A percentile compares a stretch with the other conserved stretches of the same genome.
phyloP scores from a whole-genome alignment of 1,140 invertebrate genomes.

The Platorchestia sp. region DNA sequence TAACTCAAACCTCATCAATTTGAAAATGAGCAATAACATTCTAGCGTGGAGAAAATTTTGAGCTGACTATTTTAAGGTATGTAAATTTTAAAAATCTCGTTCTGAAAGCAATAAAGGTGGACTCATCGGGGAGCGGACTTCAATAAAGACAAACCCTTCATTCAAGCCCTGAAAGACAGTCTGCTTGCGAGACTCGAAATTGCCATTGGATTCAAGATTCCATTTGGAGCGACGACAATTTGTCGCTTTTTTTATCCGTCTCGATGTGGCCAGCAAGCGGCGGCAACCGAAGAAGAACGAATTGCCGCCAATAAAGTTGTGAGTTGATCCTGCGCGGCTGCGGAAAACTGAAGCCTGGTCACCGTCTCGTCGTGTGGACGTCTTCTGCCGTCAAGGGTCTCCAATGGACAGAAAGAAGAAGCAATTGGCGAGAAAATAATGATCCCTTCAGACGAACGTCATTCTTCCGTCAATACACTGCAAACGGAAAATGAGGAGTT shows the following conservation, averaged over 20 bases:
- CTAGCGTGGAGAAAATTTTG: neutral
- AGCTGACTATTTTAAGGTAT: neutral
- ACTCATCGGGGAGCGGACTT: neutral
- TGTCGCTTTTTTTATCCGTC: neutral
- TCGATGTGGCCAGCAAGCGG: neutral
- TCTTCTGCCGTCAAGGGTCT: neutral
- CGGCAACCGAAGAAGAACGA: slow-evolving; percentile 5
- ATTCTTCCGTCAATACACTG: neutral
- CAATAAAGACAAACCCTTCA: neutral
- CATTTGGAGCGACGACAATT: slow-evolving; percentile 6
- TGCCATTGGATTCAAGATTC: slow-evolving; percentile 7
- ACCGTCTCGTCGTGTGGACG: neutral
- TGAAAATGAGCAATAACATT: neutral
- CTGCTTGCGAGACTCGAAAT: neutral
- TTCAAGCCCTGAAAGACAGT: neutral
- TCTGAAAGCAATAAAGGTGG: neutral
- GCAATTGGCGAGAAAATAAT: neutral
- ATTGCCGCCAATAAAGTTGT: neutral
- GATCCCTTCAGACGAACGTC: neutral
- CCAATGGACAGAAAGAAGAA: neutral
- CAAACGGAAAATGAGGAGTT: neutral
- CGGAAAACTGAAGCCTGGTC: neutral
- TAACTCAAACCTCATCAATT: neutral
- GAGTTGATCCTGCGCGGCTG: neutral
- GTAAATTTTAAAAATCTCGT: neutral